Conservation (phyloP, 2,888 invertebrate genomes). For the Ceratothoa steindachneri region DNA sequence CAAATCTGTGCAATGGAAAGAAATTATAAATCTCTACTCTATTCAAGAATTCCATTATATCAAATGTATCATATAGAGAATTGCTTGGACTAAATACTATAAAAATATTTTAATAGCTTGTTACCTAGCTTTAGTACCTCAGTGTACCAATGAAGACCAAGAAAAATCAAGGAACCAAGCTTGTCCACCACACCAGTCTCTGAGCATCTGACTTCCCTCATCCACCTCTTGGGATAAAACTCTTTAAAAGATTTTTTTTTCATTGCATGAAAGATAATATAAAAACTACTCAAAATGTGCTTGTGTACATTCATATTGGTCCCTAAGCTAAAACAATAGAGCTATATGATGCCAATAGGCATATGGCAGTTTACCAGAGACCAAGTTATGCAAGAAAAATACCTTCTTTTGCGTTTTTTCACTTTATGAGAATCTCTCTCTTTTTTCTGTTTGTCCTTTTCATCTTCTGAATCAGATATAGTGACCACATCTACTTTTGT, state of each 20-base stretch:
- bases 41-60: too few species aligned
- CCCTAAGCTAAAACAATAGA: too few species aligned
- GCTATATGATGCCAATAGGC: too few species aligned
- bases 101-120: not conserved
- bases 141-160: not conserved
- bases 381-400: not conserved
- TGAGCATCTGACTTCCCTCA: not conserved
- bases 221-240: constrained; percentile 25
- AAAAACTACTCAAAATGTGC: not conserved
- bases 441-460: constrained; percentile 33
- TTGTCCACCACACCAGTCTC: not conserved
- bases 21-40: too few species aligned
- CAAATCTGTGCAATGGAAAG: too few species aligned
- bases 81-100: too few species aligned
- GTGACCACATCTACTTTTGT: constrained; percentile 30
- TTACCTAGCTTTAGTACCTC: not conserved
- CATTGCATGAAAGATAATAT: not conserved
- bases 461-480: constrained; percentile 42
- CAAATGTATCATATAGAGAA: too few species aligned
- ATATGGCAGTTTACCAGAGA: too few species aligned
- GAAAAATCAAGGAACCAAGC: not conserved
- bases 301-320: not conserved
- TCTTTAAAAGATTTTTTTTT: constrained; percentile 42
- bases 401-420: constrained; percentile 46
- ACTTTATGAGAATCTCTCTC: constrained; percentile 28